Base-by-base conservation (phyloP, 2,797 vertebrate genomes). In the Ceryle rudis region DNA sequence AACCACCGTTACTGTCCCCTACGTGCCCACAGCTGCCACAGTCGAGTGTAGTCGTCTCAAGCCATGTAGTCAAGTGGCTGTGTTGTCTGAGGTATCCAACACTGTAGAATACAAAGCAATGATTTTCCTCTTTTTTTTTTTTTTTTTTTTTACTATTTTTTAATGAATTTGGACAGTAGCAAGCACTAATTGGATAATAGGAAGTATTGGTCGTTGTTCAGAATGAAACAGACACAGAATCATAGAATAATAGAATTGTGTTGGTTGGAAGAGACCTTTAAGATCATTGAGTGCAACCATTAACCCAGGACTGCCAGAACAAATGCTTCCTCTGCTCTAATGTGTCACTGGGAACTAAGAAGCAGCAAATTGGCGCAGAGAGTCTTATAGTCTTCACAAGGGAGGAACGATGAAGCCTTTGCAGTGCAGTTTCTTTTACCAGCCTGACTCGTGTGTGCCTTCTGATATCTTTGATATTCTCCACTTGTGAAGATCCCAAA, bases 131-230 rank as follows among this genome's bases (percentile, higher is more conserved):
- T 20, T 37, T 5, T 49, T 15, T 49, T 23, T 49, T 49, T 47
- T 26, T 52, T 49, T 28, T 52, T 51, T 47, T 47, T 47, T 52
- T 10, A 51, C 51, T 1, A 1, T 12, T 33, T 86, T n/a, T 28
- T 80, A 86, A 84, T 82, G 66, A 89, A 89, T 80, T 90, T 91
- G 52, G 44, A 64, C 67, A 49, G 33, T 60, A 71, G 52, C 25
- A 85, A 94, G 37, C 47, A 73, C 60, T 92, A 89, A 92, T 87
- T 51, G 62, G 61, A 69, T 91, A 89, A 81, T 12, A 81, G 69
- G 69, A 87, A 91, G 65, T 41, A 69, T 25, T 9, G 10, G 17
- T 88, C 39, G 39, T 78, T 82, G 71, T 90, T 93, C 69, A 74
- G 84, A 93, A 89, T 67, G 80, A 84, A 93, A 83, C 65, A 95